Evolutionary conservation across 1,140 invertebrate genomes (phyloP).

Genomic region (Trachymyrmex cornetzi): DNA sequence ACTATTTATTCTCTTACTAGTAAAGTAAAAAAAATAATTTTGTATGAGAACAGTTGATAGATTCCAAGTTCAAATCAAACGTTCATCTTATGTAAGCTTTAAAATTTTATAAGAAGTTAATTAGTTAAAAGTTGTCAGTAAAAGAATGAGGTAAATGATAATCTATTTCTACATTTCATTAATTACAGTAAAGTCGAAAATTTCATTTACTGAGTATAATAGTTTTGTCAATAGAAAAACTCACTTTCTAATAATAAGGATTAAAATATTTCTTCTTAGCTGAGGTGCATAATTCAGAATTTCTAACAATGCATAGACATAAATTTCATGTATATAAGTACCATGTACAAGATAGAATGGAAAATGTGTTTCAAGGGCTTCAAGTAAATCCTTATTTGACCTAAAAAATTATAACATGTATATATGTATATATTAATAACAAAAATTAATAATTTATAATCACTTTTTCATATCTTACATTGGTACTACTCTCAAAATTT

Average conservation of each 20-base stretch:
- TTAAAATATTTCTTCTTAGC: constrained; percentile 88
- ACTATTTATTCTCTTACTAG: constrained; percentile 49
- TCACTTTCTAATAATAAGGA: constrained; percentile 90
- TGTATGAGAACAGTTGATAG: neutral
- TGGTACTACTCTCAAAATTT: constrained; percentile 88
- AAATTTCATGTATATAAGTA: constrained; percentile 88
- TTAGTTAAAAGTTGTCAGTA: neutral
- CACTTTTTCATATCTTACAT: constrained; percentile 86
- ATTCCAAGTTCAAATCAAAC: neutral
- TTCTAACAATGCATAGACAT: constrained; percentile 89
- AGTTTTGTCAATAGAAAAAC: constrained; percentile 32
- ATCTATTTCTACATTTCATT: neutral
- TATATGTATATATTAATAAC: constrained; percentile 65
- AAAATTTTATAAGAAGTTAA: neutral
- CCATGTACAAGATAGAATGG: constrained; percentile 89
- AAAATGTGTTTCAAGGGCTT: constrained; percentile 87
- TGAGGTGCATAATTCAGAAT: constrained; percentile 89
- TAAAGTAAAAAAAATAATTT: neutral
- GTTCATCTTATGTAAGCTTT: neutral
- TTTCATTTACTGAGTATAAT: neutral
- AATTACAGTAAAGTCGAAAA: neutral
- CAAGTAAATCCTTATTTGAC: constrained; percentile 86
- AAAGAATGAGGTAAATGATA: neutral
- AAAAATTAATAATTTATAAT: constrained; percentile 77
- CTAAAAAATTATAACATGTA: constrained; percentile 80